Evolutionary conservation across 2,797 vertebrate species (phyloP).

Genomic region (Channallabes apus): DNA sequence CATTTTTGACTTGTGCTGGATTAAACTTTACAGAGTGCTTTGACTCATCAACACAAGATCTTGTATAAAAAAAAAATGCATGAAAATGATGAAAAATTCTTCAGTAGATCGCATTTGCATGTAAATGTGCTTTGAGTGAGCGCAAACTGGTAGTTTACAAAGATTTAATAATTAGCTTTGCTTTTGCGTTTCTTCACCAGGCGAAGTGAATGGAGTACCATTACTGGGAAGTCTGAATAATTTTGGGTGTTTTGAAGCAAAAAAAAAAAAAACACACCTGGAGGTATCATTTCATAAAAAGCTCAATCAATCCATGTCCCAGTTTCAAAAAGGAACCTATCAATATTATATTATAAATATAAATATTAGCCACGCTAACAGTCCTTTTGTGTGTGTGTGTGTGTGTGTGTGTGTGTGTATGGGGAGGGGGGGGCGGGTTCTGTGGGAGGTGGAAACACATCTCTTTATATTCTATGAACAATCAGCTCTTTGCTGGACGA

Average conservation of each 20-base stretch:
- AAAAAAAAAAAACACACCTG: too few relatives aligned
- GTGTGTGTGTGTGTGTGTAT: neutral
- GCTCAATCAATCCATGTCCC: neutral
- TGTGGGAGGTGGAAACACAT: neutral
- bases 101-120: neutral
- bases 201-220: conserved; percentile 56
- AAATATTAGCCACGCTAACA: neutral
- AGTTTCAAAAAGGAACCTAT: conserved; percentile 6
- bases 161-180: conserved; percentile 61
- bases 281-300: conserved; percentile 1
- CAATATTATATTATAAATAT: neutral
- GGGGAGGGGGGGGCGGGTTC: too few relatives aligned
- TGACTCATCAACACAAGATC: too few relatives aligned
- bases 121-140: neutral
- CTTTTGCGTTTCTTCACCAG: conserved; percentile 38
- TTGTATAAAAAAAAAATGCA: too few relatives aligned
- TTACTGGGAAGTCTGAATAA: conserved; percentile 2
- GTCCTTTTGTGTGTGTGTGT: neutral
- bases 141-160: neutral
- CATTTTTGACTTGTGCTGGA: too few relatives aligned
- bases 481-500: conserved; percentile 26
- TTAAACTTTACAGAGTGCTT: too few relatives aligned
- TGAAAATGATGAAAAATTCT: neutral
- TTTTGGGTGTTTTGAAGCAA: neutral
- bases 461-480: conserved; percentile 20